Base-by-base conservation (phyloP, 2,888 invertebrate species). In the Teleogryllus oceanicus region DNA sequence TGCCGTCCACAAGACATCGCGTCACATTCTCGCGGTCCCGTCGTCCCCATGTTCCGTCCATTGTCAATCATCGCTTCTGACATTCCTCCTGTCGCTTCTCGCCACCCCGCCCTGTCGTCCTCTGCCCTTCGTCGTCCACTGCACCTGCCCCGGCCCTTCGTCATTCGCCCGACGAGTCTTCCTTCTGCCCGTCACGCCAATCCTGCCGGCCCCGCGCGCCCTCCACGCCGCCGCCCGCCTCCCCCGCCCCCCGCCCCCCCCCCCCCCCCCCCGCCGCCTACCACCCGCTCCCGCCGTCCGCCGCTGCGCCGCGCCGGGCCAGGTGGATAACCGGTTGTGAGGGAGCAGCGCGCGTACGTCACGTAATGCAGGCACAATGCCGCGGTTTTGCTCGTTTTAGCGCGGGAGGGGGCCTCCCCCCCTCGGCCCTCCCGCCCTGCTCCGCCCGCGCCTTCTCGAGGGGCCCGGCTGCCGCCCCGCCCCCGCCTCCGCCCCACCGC, bases 331-430 rank as follows among this genome's bases (percentile, higher is more conserved):
- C 62, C 62, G 62, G 62, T n/a, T n/a, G 62, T 18, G 62, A 37
- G 37, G 37, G 37, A 37, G 37, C 37, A 37, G 37, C 37, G 37
- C 37, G 37, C 37, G 62, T 62, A 62, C 62, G 62, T 62, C 62
- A 62, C 16, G 62, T 62, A 62, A 62, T 62, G 62, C 62, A 62
- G 62, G 62, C 62, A 62, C 62, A 62, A 62, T 62, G 62, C 62
- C 16, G 62, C 62, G 62, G 12, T 62, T 62, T 62, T 62, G 62
- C 62, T 62, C 62, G 62, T 62, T 62, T 62, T 62, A 62, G 62
- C 62, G 62, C 62, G 62, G 16, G 62, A 62, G 16, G 16, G 62
- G 16, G 62, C 3, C 62, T 16, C 16, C 62, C 62, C n/a, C 4
- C 62, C 12, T 18, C 62, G 62, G 62, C n/a, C n/a, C 13, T 12